phyloP scores from a whole-genome alignment of 1,140 invertebrate genomes.

The Rhagoletis pomonella region DNA sequence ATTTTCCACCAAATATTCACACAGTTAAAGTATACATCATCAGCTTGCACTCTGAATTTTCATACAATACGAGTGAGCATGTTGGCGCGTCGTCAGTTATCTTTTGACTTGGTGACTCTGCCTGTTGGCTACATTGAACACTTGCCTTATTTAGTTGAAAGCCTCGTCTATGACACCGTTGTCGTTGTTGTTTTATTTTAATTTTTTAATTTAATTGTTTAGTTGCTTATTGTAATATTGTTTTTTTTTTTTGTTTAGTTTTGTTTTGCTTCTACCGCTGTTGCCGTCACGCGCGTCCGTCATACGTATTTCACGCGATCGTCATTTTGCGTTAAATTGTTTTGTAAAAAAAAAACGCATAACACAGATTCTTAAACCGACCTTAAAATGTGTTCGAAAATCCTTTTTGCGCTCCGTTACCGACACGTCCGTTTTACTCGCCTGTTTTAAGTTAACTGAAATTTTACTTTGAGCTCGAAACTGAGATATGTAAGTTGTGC shows the following conservation, averaged over 20 bases:
- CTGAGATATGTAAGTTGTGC: constrained; percentile 26
- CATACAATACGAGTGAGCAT: neutral
- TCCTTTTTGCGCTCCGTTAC: constrained; percentile 14
- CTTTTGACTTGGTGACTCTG: constrained; percentile 33
- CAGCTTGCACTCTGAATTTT: constrained; percentile 36
- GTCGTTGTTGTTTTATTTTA: neutral
- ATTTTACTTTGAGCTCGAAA: constrained; percentile 31
- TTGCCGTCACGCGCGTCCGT: constrained; percentile 25
- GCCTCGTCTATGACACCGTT: constrained; percentile 36
- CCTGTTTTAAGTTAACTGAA: constrained; percentile 46
- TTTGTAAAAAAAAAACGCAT: neutral
- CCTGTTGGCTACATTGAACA: constrained; percentile 43
- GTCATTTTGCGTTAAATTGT: neutral
- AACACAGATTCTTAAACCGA: neutral
- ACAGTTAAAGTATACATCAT: constrained; percentile 18
- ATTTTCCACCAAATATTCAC: constrained; percentile 35
- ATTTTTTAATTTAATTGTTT: constrained; percentile 10
- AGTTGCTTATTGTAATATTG: neutral
- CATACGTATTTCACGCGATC: constrained; percentile 39
- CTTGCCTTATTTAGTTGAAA: constrained; percentile 48
- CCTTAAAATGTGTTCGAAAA: neutral
- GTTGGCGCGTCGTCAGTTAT: neutral
- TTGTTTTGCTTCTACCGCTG: neutral
- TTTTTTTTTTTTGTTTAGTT: neutral
- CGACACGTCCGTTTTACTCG: constrained; percentile 35